These are phyloP conservation scores for Drosophila yooni DNA, from an alignment of 2,888 invertebrate species.

Conservation along the genomic window DNA sequence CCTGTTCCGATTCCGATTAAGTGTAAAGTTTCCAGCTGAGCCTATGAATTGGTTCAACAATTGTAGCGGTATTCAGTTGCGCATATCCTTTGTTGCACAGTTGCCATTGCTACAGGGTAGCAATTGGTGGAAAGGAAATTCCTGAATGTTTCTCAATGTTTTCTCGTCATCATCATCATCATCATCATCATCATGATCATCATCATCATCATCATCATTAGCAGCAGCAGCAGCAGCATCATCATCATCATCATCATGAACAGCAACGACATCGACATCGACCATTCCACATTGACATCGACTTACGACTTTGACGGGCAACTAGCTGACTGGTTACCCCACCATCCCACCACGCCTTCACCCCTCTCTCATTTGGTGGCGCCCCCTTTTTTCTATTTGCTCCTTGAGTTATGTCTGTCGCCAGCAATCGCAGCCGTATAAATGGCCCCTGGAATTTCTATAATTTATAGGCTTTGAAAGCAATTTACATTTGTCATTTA, in stretches of 20 bases:
- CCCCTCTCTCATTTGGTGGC: not conserved
- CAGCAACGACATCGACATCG: slow-evolving; percentile 38
- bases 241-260: slow-evolving; percentile 13
- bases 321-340: slow-evolving; percentile 20
- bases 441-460: slow-evolving; percentile 73
- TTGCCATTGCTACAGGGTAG: slow-evolving; percentile 8
- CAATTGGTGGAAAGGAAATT: slow-evolving; percentile 39
- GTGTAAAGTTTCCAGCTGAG: too few relatives aligned
- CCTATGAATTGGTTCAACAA: too few relatives aligned
- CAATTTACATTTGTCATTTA: slow-evolving; percentile 74
- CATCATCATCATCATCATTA: slow-evolving; percentile 9
- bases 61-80: too few relatives aligned
- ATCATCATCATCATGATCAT: slow-evolving; percentile 10
- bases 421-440: slow-evolving; percentile 72
- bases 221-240: slow-evolving; percentile 21
- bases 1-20: too few relatives aligned
- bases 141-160: slow-evolving; percentile 52
- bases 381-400: not conserved
- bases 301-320: slow-evolving; percentile 11
- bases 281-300: slow-evolving; percentile 28
- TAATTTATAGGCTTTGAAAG: slow-evolving; percentile 79
- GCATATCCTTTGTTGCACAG: not conserved
- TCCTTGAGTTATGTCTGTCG: slow-evolving; percentile 57
- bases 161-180: slow-evolving; percentile 53
- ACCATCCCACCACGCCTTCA: not conserved